A percentile compares a stretch with the other conserved stretches of the same genome.
Conservation (phyloP, 2,797 vertebrate genomes). For the Acanthornis magna region DNA sequence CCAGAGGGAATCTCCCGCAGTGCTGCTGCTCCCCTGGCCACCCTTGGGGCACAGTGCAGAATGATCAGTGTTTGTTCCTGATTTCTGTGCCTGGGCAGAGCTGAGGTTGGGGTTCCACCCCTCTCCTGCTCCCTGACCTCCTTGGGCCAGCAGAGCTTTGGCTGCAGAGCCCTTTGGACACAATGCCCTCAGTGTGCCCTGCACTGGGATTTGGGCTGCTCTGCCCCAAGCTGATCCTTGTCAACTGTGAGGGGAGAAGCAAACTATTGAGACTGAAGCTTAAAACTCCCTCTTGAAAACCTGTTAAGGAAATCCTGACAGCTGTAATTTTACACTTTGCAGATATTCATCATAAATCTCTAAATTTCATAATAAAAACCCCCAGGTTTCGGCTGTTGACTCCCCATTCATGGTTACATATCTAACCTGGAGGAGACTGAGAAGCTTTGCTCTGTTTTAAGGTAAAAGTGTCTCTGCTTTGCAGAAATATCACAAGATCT, state of each 20-base stretch:
- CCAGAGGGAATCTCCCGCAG: background rate
- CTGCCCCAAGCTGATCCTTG: background rate
- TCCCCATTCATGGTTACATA: background rate
- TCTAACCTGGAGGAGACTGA: background rate
- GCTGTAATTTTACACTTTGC: background rate
- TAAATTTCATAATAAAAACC: background rate
- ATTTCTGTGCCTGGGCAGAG: background rate
- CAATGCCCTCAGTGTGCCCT: background rate
- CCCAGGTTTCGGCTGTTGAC: background rate
- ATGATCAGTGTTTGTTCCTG: background rate
- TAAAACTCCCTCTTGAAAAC: background rate
- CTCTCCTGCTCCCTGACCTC: conserved; percentile 2
- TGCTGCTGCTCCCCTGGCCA: background rate
- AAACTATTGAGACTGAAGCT: background rate
- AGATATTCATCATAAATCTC: background rate
- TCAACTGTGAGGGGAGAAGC: background rate
- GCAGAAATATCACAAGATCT: background rate
- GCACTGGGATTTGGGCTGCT: background rate
- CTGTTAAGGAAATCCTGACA: background rate
- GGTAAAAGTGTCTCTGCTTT: background rate
- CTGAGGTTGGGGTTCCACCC: background rate
- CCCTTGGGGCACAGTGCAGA: background rate
- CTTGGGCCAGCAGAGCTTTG: background rate
- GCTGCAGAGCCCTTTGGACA: background rate
- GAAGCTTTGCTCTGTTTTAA: background rate